Evolutionary conservation across 1,140 invertebrate species (phyloP).

Genomic region (Aphidius ervi): DNA sequence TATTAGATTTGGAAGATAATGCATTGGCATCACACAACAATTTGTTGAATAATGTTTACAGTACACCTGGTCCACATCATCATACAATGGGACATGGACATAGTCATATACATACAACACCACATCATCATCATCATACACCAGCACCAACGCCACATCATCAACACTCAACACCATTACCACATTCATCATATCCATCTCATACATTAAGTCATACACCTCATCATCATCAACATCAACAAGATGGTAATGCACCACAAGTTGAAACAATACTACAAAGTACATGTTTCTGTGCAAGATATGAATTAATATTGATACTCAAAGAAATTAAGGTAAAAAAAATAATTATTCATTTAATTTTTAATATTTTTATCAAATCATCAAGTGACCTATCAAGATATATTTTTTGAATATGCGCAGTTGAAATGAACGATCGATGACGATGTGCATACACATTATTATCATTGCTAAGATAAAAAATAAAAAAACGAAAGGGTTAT

Average conservation of each 20-base stretch:
- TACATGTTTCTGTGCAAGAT: constrained; percentile 72
- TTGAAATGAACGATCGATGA: constrained; percentile 17
- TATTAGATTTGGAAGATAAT: constrained; percentile 86
- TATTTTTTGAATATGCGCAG: constrained; percentile 9
- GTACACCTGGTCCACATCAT: constrained; percentile 49
- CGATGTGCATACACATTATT: neutral
- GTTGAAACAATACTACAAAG: constrained; percentile 55
- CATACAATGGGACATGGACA: constrained; percentile 46
- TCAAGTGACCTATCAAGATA: neutral
- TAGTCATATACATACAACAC: constrained; percentile 47
- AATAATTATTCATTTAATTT: neutral
- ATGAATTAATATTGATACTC: constrained; percentile 89
- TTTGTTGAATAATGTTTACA: constrained; percentile 51
- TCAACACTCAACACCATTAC: constrained; percentile 45
- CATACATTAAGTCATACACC: constrained; percentile 50
- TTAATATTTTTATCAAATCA: neutral
- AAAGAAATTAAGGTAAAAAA: constrained; percentile 81
- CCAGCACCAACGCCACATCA: constrained; percentile 46
- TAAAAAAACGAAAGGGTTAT: neutral
- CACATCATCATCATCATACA: constrained; percentile 47
- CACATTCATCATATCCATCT: constrained; percentile 43
- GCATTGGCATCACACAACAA: constrained; percentile 51
- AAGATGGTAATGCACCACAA: constrained; percentile 50
- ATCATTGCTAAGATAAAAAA: too few species aligned
- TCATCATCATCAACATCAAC: constrained; percentile 51